Percentiles rank a stretch among this genome's conserved stretches.
phyloP scores from a whole-genome alignment of 1,140 invertebrate genomes.

The Liolophura sinensis region DNA sequence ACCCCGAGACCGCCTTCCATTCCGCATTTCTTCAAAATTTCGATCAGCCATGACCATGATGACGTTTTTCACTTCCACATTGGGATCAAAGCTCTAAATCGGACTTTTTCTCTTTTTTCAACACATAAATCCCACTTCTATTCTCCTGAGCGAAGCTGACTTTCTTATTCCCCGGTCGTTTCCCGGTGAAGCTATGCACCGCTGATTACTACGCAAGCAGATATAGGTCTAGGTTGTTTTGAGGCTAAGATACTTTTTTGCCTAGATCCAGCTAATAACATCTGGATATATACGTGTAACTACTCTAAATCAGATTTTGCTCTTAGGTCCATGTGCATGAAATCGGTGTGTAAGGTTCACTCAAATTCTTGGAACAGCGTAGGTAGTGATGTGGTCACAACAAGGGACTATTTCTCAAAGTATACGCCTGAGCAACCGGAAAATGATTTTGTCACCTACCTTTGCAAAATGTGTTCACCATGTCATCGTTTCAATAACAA shows the following conservation, averaged over 20 bases:
- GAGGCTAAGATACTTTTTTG: neutral
- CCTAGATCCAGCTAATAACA: too few relatives aligned
- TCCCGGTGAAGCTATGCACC: neutral
- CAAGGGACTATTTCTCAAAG: too few relatives aligned
- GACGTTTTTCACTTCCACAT: neutral
- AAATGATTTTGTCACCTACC: too few relatives aligned
- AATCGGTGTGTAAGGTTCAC: too few relatives aligned
- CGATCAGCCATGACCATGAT: conserved; percentile 84
- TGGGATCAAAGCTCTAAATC: neutral
- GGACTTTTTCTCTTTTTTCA: neutral
- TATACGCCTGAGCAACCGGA: too few relatives aligned
- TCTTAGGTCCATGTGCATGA: too few relatives aligned
- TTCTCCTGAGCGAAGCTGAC: conserved; percentile 2
- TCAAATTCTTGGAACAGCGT: too few relatives aligned
- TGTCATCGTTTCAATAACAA: too few relatives aligned
- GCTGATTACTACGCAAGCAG: neutral
- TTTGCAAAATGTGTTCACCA: too few relatives aligned
- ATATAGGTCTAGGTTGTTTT: neutral
- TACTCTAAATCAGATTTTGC: too few relatives aligned
- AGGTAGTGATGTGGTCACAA: too few relatives aligned
- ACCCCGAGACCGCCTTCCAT: conserved; percentile 82
- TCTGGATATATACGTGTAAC: too few relatives aligned
- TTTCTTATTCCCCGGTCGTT: conserved; percentile 2
- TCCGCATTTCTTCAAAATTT: conserved; percentile 77
- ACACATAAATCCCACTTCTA: conserved; percentile 1